phyloP scores from a whole-genome alignment of 2,888 invertebrate genomes.

The Ormyrus pomaceus region DNA sequence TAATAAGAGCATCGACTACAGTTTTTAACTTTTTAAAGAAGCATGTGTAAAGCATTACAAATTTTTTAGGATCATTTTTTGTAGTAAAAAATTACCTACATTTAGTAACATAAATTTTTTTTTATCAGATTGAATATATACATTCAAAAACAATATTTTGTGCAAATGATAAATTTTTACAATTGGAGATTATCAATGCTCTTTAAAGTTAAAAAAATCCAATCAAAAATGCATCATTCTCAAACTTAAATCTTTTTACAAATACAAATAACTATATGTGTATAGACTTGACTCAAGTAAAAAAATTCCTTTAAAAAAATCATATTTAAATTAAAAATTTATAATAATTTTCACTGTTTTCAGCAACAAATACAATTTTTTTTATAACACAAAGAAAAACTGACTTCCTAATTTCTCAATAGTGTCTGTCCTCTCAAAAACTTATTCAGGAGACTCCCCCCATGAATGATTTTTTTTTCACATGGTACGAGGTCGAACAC shows the following conservation, averaged over 20 bases:
- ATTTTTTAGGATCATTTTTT: conserved; percentile 25
- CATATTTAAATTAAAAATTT: conserved; percentile 46
- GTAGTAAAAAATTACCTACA: conserved; percentile 52
- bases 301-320: conserved; percentile 47
- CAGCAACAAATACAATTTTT: conserved; percentile 48
- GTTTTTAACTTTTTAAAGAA: conserved; percentile 15
- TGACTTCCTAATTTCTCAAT: conserved; percentile 49
- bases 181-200: conserved; percentile 50
- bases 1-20: conserved; percentile 40
- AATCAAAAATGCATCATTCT: conserved; percentile 48
- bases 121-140: conserved; percentile 48
- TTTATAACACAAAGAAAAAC: conserved; percentile 44
- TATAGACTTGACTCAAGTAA: conserved; percentile 40
- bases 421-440: conserved; percentile 53
- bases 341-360: conserved; percentile 40
- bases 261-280: conserved; percentile 47
- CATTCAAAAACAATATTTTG: conserved; percentile 54
- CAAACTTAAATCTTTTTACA: conserved; percentile 51
- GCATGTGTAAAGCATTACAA: conserved; percentile 30
- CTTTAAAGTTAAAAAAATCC: conserved; percentile 48
- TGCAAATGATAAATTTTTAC: conserved; percentile 51
- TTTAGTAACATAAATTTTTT: conserved; percentile 47
- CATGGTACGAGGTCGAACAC: conserved; percentile 24
- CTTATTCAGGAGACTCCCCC: conserved; percentile 61
- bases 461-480: conserved; percentile 43